Evolutionary conservation across 2,888 invertebrate species (phyloP), one percentile per base, ranked within the genome.

Genomic region (Hesperia comma): DNA sequence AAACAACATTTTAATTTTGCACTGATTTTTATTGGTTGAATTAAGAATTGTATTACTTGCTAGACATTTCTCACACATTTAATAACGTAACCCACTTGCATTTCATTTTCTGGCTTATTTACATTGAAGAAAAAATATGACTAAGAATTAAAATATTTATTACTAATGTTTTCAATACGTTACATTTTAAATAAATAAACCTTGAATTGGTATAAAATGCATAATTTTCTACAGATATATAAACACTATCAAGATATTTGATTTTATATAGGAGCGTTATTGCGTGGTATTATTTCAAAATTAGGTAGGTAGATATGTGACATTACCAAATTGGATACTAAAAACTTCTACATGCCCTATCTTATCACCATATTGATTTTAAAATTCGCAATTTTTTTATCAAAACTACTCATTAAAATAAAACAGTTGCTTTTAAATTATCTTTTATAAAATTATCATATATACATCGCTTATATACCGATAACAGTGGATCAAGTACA

Each of bases 241-340:
- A 61, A 46, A 33, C 41, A 54, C 43, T 60, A 17, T 60, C 19
- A 37, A 46, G 6, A 54, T 46, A 46, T 17, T 43, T 33, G 37
- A 54, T 37, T 67, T 61, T 66, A 64, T 66, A 67, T 61, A 60
- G 14, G 0, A 14, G 53, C 33, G 37, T 12, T 41, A 19, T 58
- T 58, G 19, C 66, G 54, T 55, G 32, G 58, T 60, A 14, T 53
- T 21, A 21, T 66, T 66, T 55, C 66, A 66, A 61, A 66, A 60
- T 66, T 8, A 26, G 26, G n/a, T 58, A 17, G 37, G 26, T 8
- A 26, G 26, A n/a, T 58, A 17, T 51, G 26, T 61, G 15, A 32
- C 26, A 26, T 40, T n/a, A n/a, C n/a, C n/a, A 10, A n/a, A 51
- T 58, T 63, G 37, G 12, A 26, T 10, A 63, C 57, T 37, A 12